A percentile compares a stretch with the other conserved stretches of the same genome.
These are phyloP conservation scores for Gorsachius magnificus DNA, from an alignment of 2,797 vertebrate genomes.

Conservation along the genomic window DNA sequence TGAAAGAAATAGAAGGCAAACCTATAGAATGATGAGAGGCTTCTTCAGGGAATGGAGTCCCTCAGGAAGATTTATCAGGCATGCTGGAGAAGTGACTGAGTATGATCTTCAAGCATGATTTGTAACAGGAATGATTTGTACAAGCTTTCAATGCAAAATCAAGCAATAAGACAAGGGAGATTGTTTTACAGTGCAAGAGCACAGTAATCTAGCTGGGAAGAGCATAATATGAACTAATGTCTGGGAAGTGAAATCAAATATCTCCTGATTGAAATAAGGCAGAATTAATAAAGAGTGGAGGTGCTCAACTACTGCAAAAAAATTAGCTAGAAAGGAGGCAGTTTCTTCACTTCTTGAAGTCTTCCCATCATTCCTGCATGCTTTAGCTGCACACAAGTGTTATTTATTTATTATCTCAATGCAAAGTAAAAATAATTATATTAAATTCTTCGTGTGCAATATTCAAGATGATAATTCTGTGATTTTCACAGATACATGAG, in stretches of 20 bases:
- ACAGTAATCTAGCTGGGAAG: not conserved
- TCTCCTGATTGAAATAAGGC: not conserved
- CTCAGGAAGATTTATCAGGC: not conserved
- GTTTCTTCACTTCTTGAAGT: too few relatives aligned
- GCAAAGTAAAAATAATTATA: too few relatives aligned
- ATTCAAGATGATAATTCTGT: too few relatives aligned
- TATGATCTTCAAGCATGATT: not conserved
- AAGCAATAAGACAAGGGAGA: not conserved
- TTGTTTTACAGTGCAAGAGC: not conserved
- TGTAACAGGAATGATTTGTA: not conserved
- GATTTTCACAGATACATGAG: too few relatives aligned
- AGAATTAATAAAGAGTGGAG: not conserved
- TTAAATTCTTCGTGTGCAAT: too few relatives aligned
- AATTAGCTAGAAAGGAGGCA: too few relatives aligned
- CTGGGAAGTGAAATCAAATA: not conserved
- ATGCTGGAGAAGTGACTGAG: not conserved
- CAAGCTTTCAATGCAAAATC: not conserved
- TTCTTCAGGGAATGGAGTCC: not conserved
- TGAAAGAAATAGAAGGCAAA: not conserved
- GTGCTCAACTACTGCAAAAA: not conserved
- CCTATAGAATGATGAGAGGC: not conserved
- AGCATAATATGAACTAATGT: not conserved
- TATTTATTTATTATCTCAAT: too few relatives aligned
- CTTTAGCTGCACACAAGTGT: too few relatives aligned
- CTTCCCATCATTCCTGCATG: too few relatives aligned